Evolutionary conservation across 1,140 invertebrate genomes (phyloP).

Genomic region (Drosophila oshimai): DNA sequence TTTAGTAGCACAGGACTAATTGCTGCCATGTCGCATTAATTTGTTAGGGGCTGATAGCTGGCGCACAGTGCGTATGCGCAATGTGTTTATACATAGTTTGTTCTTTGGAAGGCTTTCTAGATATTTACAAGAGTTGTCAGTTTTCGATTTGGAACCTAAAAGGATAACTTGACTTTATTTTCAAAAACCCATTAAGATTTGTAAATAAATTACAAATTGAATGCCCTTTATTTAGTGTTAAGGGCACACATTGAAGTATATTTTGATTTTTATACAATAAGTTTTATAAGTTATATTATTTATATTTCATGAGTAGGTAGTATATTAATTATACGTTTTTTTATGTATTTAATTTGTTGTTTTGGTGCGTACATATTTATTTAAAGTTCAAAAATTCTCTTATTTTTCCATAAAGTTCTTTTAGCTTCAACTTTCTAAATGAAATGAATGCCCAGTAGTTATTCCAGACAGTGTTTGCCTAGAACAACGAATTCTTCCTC

Average conservation of each 20-base stretch:
- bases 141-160: too few species aligned
- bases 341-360: too few species aligned
- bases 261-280: too few species aligned
- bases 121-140: not conserved
- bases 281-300: too few species aligned
- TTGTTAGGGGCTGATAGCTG: slow-evolving; percentile 8
- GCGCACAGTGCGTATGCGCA: slow-evolving; percentile 44
- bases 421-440: not conserved
- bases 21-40: slow-evolving; percentile 44
- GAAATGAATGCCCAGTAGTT: not conserved
- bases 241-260: too few species aligned
- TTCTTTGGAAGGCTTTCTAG: not conserved
- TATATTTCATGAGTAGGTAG: too few species aligned
- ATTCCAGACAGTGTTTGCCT: not conserved
- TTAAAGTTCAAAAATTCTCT: too few species aligned
- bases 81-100: slow-evolving; percentile 3
- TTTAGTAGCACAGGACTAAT: slow-evolving; percentile 52
- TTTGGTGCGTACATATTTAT: too few species aligned
- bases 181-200: not conserved
- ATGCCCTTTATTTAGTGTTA: too few species aligned
- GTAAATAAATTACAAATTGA: too few species aligned
- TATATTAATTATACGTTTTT: too few species aligned
- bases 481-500: slow-evolving; percentile 13
- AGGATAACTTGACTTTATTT: not conserved
- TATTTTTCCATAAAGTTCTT: not conserved